phyloP scores from a whole-genome alignment of 2,113 vertebrate species.

The Cynocephalus volans region DNA sequence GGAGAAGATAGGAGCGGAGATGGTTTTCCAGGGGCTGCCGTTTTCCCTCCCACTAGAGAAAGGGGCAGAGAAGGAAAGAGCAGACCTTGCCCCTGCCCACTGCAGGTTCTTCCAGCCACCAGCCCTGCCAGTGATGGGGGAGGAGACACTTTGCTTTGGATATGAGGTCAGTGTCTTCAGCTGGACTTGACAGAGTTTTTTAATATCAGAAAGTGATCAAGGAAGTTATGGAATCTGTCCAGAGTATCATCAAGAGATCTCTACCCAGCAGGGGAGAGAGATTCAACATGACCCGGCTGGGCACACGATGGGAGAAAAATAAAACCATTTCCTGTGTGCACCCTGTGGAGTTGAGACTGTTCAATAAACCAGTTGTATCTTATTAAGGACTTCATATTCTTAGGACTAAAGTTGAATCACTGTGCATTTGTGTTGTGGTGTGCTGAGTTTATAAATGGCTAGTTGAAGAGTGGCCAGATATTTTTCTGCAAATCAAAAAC shows the following conservation, averaged over 20 bases:
- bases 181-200: slow-evolving; percentile 58
- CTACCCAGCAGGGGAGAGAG: slow-evolving; percentile 63
- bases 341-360: neutral
- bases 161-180: neutral
- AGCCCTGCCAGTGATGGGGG: neutral
- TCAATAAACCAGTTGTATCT: slow-evolving; percentile 45
- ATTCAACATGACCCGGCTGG: neutral
- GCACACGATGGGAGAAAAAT: slow-evolving; percentile 24
- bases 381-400: slow-evolving; percentile 65
- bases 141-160: neutral
- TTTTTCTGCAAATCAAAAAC: slow-evolving; percentile 54
- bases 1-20: neutral
- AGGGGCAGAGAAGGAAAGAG: neutral
- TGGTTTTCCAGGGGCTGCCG: neutral
- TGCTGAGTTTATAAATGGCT: neutral
- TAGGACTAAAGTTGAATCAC: neutral
- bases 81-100: too few relatives aligned
- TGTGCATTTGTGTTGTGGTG: neutral
- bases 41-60: neutral
- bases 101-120: too few relatives aligned
- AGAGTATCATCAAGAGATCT: slow-evolving; percentile 57
- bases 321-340: slow-evolving; percentile 48
- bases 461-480: slow-evolving; percentile 24
- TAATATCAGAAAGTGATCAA: slow-evolving; percentile 68
- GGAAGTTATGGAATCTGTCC: slow-evolving; percentile 22